Evolutionary conservation across 2,888 invertebrate genomes (phyloP).

Genomic region (Lepetodrilus schrolli): DNA sequence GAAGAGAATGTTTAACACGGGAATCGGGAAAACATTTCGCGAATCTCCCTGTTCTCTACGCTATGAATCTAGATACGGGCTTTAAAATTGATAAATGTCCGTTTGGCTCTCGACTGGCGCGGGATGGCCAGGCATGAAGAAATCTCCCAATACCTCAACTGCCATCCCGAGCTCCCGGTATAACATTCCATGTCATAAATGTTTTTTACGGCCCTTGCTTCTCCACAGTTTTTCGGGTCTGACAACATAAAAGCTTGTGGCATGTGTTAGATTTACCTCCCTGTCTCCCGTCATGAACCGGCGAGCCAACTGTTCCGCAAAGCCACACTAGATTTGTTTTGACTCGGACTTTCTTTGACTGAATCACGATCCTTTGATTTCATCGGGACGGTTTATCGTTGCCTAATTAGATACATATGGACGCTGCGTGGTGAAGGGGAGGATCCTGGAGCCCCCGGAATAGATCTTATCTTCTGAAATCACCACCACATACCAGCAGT

Average conservation of each 20-base stretch:
- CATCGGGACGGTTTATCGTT: background rate
- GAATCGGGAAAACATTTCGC: slow-evolving; percentile 18
- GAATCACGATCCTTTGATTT: slow-evolving; percentile 13
- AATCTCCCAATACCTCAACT: background rate
- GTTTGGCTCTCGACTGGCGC: background rate
- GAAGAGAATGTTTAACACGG: slow-evolving; percentile 15
- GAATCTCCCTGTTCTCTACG: background rate
- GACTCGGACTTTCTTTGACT: slow-evolving; percentile 21
- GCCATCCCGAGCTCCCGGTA: background rate
- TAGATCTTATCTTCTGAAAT: slow-evolving; percentile 6
- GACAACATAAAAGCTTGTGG: background rate
- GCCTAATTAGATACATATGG: slow-evolving; percentile 24
- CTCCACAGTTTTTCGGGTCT: background rate
- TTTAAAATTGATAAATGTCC: slow-evolving; percentile 11
- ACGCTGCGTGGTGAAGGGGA: background rate
- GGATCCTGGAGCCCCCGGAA: background rate
- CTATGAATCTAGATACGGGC: background rate
- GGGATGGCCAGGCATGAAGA: background rate
- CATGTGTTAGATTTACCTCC: background rate
- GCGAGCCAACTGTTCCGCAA: background rate
- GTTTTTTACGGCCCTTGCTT: background rate
- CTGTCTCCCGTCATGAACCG: background rate
- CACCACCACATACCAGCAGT: slow-evolving; percentile 4
- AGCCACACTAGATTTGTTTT: background rate
- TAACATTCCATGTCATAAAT: slow-evolving; percentile 12